A percentile compares a stretch with the other conserved stretches of the same genome.
Conservation (phyloP, 2,113 vertebrate genomes). For the Mobula hypostoma region DNA sequence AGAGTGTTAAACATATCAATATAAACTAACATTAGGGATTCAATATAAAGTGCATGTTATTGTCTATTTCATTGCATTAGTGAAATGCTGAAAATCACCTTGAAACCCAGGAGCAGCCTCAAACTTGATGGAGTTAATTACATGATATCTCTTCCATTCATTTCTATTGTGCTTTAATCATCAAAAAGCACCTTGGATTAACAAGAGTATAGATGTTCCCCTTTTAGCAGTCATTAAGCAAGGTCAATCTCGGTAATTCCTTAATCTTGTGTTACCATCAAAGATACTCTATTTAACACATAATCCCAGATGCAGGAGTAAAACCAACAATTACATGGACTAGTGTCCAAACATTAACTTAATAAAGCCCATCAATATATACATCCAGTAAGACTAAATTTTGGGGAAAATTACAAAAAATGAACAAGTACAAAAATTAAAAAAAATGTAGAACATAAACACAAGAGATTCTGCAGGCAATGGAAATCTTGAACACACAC, state of each 20-base stretch:
- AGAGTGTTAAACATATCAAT: slow-evolving; percentile 13
- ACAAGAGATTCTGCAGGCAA: too few species aligned
- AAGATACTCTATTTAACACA: neutral
- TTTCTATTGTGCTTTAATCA: neutral
- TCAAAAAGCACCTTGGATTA: neutral
- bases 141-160: neutral
- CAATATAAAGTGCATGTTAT: neutral
- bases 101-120: neutral
- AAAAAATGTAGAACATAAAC: too few species aligned
- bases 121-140: neutral
- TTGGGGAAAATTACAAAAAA: neutral
- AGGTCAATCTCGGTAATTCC: neutral
- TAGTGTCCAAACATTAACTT: neutral
- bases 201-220: neutral
- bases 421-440: neutral
- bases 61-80: neutral
- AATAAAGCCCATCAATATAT: neutral
- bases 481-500: too few species aligned
- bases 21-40: slow-evolving; percentile 7
- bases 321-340: neutral
- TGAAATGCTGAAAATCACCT: neutral
- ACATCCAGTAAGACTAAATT: neutral
- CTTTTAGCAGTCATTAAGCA: neutral
- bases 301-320: too few species aligned
- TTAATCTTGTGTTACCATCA: too few species aligned